Evolutionary conservation across 1,140 invertebrate species (phyloP).

Genomic region (Helicoverpa zea): DNA sequence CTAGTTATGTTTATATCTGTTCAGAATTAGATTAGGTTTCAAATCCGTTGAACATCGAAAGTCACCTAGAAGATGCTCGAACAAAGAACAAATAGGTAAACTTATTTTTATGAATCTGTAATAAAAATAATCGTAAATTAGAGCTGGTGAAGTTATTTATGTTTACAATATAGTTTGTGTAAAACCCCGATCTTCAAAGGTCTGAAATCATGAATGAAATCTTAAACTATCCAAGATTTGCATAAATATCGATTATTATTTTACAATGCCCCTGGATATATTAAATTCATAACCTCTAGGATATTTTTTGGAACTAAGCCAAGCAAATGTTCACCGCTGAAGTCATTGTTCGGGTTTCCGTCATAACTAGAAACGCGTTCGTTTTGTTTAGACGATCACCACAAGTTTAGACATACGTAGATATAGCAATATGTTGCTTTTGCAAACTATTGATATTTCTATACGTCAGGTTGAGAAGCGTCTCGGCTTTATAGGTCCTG

Average conservation of each 20-base stretch:
- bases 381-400: conserved; percentile 13
- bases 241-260: conserved; percentile 27
- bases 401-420: background rate
- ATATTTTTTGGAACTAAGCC: conserved; percentile 28
- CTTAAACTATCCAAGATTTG: background rate
- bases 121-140: background rate
- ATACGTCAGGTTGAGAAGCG: too few species aligned
- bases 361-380: conserved; percentile 14
- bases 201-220: conserved; percentile 20
- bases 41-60: too few species aligned
- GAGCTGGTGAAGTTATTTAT: background rate
- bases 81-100: too few species aligned
- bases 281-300: conserved; percentile 9
- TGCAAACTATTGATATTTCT: too few species aligned
- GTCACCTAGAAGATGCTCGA: too few species aligned
- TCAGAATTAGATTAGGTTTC: too few species aligned
- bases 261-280: conserved; percentile 40
- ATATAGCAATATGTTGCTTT: background rate
- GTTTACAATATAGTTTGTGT: background rate
- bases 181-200: background rate
- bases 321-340: conserved; percentile 20
- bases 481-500: too few species aligned
- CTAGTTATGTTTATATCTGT: too few species aligned
- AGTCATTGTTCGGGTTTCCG: conserved; percentile 34
- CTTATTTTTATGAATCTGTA: background rate